These are phyloP conservation scores for Oxyruncus cristatus DNA, from an alignment of 2,113 vertebrate genomes.

Conservation along the genomic window DNA sequence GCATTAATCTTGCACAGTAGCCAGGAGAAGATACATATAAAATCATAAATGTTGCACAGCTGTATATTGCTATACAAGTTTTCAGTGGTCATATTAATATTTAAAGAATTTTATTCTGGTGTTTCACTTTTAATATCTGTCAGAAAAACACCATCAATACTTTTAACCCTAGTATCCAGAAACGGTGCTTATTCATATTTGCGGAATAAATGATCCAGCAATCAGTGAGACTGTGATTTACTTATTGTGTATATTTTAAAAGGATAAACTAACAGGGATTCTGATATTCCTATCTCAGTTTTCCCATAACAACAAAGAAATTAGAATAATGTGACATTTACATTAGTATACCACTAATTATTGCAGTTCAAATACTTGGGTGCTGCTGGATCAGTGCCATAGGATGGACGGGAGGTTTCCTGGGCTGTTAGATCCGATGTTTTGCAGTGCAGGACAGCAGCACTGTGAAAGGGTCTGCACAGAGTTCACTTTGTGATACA, in stretches of 20 bases:
- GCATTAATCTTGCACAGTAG: background rate
- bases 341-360: background rate
- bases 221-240: background rate
- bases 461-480: background rate
- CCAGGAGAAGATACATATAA: background rate
- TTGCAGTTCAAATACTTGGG: background rate
- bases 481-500: background rate
- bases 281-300: background rate
- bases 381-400: background rate
- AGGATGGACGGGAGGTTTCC: background rate
- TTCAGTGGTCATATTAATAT: background rate
- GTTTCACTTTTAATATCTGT: background rate
- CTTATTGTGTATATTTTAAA: background rate
- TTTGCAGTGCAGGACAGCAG: background rate
- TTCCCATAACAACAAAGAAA: background rate
- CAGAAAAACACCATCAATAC: background rate
- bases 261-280: background rate
- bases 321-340: background rate
- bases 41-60: background rate
- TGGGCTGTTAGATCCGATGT: background rate
- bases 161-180: background rate
- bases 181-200: background rate
- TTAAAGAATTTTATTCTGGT: background rate
- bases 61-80: background rate
- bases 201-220: background rate